Conservation (phyloP, 2,888 invertebrate genomes). For the Dione vanillae region DNA sequence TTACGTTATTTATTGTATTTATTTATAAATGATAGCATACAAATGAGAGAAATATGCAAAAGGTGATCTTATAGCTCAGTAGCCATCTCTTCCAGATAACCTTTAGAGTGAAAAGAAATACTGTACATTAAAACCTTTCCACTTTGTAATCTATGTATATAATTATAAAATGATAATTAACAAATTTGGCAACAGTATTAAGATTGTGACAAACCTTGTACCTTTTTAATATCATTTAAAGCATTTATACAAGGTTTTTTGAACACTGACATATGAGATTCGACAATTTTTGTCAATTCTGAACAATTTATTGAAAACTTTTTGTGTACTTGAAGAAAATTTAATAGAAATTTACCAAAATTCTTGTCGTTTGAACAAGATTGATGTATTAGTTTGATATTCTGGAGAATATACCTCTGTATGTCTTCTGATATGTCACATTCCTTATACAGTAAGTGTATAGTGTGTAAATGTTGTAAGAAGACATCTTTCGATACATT, state of each 20-base stretch:
- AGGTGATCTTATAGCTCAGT: no score
- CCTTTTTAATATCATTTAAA: slow-evolving; percentile 52
- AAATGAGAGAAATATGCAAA: no score
- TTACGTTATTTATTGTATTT: no score
- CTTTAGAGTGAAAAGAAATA: no score
- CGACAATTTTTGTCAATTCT: slow-evolving; percentile 56
- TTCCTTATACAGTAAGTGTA: slow-evolving; percentile 63
- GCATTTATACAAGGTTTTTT: slow-evolving; percentile 62
- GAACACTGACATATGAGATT: slow-evolving; percentile 63
- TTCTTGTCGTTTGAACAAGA: slow-evolving; percentile 57
- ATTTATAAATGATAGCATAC: no score
- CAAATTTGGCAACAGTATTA: neutral
- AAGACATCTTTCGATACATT: slow-evolving; percentile 57
- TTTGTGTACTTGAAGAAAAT: slow-evolving; percentile 61
- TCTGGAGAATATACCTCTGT: slow-evolving; percentile 56
- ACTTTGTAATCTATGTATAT: no score
- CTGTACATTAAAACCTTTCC: no score
- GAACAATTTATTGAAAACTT: slow-evolving; percentile 34
- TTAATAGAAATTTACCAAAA: slow-evolving; percentile 63
- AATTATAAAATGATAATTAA: no score
- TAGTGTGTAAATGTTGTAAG: slow-evolving; percentile 56
- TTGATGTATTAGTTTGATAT: slow-evolving; percentile 50
- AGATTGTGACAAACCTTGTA: neutral
- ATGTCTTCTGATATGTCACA: slow-evolving; percentile 55
- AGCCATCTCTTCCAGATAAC: no score